These are phyloP conservation scores for Elaphurus davidianus DNA, from an alignment of 2,113 vertebrate species.

Conservation along the genomic window DNA sequence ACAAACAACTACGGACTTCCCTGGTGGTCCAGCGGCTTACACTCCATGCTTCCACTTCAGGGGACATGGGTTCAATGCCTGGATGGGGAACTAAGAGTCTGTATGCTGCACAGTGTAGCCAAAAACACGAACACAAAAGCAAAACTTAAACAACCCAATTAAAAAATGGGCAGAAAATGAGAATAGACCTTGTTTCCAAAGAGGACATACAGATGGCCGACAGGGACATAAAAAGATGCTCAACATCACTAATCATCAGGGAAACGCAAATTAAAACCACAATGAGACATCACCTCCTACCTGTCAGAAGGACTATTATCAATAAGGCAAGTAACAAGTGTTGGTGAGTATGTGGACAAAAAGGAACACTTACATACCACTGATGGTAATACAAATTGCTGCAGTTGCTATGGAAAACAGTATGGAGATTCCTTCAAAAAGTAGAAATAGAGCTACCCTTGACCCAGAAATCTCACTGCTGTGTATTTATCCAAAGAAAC, in stretches of 20 bases:
- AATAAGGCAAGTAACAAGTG: background rate
- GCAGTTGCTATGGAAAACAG: background rate
- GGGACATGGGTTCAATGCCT: background rate
- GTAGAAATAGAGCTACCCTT: background rate
- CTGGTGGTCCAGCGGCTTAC: accelerated
- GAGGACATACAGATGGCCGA: background rate
- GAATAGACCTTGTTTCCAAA: background rate
- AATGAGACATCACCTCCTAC: background rate
- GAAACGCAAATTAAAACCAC: background rate
- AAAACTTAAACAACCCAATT: background rate
- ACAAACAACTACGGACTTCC: background rate
- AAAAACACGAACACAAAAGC: background rate
- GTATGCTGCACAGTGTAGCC: background rate
- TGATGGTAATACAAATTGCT: background rate
- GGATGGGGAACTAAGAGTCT: background rate
- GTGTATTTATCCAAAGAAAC: background rate
- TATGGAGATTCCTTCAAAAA: background rate
- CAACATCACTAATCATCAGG: background rate
- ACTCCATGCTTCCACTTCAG: background rate
- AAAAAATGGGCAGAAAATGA: background rate
- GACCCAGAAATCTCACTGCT: background rate
- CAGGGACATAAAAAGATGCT: background rate
- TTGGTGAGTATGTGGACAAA: background rate
- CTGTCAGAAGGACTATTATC: background rate
- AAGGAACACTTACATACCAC: background rate